Evolutionary conservation across 2,888 invertebrate genomes (phyloP).

Genomic region (Epiblema foenella): DNA sequence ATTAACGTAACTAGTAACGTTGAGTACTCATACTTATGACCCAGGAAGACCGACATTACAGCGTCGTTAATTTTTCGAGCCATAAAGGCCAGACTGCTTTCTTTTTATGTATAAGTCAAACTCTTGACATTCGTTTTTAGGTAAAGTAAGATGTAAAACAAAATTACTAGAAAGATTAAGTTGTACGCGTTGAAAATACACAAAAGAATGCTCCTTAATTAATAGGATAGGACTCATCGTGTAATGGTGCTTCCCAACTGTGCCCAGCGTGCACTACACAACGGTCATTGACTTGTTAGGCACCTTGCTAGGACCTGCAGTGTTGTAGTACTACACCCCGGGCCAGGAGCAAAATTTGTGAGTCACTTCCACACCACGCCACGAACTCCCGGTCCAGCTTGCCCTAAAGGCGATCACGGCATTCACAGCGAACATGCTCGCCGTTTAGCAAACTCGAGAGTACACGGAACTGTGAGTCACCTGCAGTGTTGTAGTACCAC

Average conservation of each 20-base stretch:
- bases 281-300: too few species aligned
- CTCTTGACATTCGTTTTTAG: not conserved
- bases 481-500: slow-evolving; percentile 95
- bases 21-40: slow-evolving; percentile 25
- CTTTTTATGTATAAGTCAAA: not conserved
- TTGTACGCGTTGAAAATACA: too few species aligned
- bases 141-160: not conserved
- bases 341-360: too few species aligned
- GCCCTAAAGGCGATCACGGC: slow-evolving; percentile 93
- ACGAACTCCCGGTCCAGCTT: slow-evolving; percentile 94
- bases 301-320: too few species aligned
- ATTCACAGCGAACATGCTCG: slow-evolving; percentile 94
- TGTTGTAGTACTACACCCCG: slow-evolving; percentile 95
- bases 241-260: too few species aligned
- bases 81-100: slow-evolving; percentile 18
- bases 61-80: slow-evolving; percentile 30
- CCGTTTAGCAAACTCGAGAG: slow-evolving; percentile 90
- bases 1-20: slow-evolving; percentile 33
- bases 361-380: too few species aligned
- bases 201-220: not conserved
- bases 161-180: too few species aligned
- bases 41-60: slow-evolving; percentile 27
- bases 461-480: slow-evolving; percentile 89
- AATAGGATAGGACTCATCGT: too few species aligned
- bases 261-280: not conserved